Evolutionary conservation across 2,797 vertebrate species (phyloP).

Genomic region (Pitangus sulphuratus): DNA sequence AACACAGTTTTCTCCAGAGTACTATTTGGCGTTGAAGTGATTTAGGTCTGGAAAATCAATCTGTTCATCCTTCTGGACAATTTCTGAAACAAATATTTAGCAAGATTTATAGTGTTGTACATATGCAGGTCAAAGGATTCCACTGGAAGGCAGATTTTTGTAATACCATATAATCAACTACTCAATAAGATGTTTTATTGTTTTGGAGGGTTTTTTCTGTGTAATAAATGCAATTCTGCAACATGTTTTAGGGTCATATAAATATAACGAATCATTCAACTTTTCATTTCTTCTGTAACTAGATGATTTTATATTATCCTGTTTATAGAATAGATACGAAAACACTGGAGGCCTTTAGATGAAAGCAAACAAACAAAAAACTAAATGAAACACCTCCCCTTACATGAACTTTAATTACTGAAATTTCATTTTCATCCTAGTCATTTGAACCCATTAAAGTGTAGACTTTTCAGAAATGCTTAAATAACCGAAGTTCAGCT

Average conservation of each 20-base stretch:
- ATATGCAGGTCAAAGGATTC: slow-evolving; percentile 59
- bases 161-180: slow-evolving; percentile 59
- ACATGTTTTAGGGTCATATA: slow-evolving; percentile 54
- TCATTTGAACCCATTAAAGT: slow-evolving; percentile 39
- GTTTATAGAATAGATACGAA: slow-evolving; percentile 55
- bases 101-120: slow-evolving; percentile 74
- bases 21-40: slow-evolving; percentile 74
- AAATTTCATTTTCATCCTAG: slow-evolving; percentile 51
- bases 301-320: slow-evolving; percentile 62
- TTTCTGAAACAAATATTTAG: slow-evolving; percentile 81
- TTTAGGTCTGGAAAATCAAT: slow-evolving; percentile 78
- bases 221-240: slow-evolving; percentile 59
- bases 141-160: slow-evolving; percentile 72
- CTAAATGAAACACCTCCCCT: slow-evolving; percentile 66
- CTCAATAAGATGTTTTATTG: slow-evolving; percentile 59
- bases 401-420: slow-evolving; percentile 48
- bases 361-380: slow-evolving; percentile 67
- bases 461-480: slow-evolving; percentile 28
- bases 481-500: background rate
- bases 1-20: slow-evolving; percentile 71
- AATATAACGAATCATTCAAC: slow-evolving; percentile 53
- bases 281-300: slow-evolving; percentile 62
- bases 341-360: slow-evolving; percentile 62
- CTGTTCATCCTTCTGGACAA: slow-evolving; percentile 78
- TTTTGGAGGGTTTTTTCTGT: background rate